Evolutionary conservation across 2,888 invertebrate species (phyloP).

Genomic region (Byasa hedistus): DNA sequence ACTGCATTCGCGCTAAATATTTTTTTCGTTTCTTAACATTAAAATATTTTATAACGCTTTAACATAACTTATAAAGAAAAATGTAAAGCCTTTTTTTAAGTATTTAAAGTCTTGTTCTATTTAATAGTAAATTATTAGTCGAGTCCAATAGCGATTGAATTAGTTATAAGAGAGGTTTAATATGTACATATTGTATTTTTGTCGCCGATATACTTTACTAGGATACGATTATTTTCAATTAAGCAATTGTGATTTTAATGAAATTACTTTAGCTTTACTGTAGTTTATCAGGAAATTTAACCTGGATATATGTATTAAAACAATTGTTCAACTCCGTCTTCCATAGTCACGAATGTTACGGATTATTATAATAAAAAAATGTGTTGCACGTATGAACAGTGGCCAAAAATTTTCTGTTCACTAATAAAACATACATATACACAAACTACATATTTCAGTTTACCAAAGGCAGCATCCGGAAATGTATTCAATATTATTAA

Average conservation of each 20-base stretch:
- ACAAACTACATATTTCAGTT: neutral
- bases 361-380: neutral
- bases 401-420: neutral
- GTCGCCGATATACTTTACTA: slow-evolving; percentile 11
- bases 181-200: slow-evolving; percentile 25
- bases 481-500: neutral
- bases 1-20: neutral
- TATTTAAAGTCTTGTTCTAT: slow-evolving; percentile 8
- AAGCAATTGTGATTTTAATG: slow-evolving; percentile 4
- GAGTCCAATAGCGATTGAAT: slow-evolving; percentile 15
- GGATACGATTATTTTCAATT: slow-evolving; percentile 5
- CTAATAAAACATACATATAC: neutral
- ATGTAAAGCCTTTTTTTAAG: slow-evolving; percentile 1
- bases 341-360: neutral
- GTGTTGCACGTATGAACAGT: neutral
- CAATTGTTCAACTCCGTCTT: slow-evolving; percentile 5
- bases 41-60: slow-evolving; percentile 18
- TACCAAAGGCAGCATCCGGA: neutral
- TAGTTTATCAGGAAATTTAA: neutral
- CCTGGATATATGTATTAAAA: neutral
- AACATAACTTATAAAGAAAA: slow-evolving; percentile 2
- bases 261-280: slow-evolving; percentile 7
- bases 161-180: slow-evolving; percentile 24
- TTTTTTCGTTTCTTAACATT: slow-evolving; percentile 9
- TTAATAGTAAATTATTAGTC: slow-evolving; percentile 7